A percentile compares a stretch with the other conserved stretches of the same genome.
phyloP scores from a whole-genome alignment of 2,797 vertebrate species.

The Serranus cabrilla region DNA sequence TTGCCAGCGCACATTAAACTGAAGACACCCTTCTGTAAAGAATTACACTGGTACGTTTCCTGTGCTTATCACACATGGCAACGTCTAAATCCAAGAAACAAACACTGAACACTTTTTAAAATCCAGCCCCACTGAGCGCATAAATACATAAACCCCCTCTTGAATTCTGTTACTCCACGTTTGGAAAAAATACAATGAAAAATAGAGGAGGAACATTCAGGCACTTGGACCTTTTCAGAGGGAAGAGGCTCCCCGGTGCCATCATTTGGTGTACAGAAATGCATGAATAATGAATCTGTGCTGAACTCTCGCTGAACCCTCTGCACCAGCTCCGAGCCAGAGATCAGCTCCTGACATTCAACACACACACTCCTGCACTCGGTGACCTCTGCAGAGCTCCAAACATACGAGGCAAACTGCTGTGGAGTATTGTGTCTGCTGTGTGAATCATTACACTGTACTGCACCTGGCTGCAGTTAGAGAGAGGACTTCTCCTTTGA shows the following conservation, averaged over 20 bases:
- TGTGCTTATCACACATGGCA: conserved; percentile 23
- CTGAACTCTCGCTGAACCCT: conserved; percentile 82
- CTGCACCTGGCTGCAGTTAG: conserved; percentile 72
- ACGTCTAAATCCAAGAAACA: conserved; percentile 47
- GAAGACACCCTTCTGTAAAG: conserved; percentile 56
- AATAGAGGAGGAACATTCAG: conserved; percentile 21
- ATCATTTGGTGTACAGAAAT: conserved; percentile 61
- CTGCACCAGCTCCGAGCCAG: conserved; percentile 69
- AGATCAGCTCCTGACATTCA: conserved; percentile 77
- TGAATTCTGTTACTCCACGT: conserved; percentile 9
- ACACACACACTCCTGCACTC: conserved; percentile 57
- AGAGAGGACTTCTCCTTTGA: conserved; percentile 67
- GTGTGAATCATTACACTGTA: conserved; percentile 70
- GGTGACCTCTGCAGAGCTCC: conserved; percentile 67
- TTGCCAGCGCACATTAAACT: conserved; percentile 73
- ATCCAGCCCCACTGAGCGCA: not conserved
- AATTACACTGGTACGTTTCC: conserved; percentile 50
- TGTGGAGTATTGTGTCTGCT: conserved; percentile 46
- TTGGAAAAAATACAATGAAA: conserved; percentile 1
- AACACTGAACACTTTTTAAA: conserved; percentile 22
- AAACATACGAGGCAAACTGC: conserved; percentile 53
- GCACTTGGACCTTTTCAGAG: conserved; percentile 36
- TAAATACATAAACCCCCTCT: conserved; percentile 21
- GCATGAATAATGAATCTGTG: conserved; percentile 81
- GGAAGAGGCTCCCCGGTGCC: conserved; percentile 42